Conservation (phyloP, 2,797 vertebrate genomes). For the Enteromius treurensis region DNA sequence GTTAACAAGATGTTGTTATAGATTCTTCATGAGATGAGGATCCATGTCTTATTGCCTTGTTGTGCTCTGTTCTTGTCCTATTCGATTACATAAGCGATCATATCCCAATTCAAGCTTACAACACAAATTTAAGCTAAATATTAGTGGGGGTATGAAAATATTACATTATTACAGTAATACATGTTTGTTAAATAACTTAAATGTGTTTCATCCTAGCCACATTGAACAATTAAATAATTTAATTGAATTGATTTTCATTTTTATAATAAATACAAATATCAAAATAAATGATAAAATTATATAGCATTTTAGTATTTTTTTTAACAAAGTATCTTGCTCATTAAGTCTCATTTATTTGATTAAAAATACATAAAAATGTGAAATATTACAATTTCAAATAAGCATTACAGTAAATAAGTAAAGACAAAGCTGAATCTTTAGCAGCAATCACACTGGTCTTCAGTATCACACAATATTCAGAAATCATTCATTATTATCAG, state of each 20-base stretch:
- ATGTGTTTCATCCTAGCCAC: background rate
- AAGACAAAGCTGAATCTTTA: too few relatives aligned
- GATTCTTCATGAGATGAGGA: conserved; percentile 36
- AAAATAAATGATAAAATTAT: too few relatives aligned
- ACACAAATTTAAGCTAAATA: background rate
- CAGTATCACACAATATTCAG: too few relatives aligned
- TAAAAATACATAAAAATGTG: background rate
- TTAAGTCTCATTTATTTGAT: background rate
- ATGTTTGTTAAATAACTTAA: background rate
- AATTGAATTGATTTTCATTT: background rate
- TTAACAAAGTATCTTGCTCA: background rate
- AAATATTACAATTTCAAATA: too few relatives aligned
- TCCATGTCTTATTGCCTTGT: conserved; percentile 4
- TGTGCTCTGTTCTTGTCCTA: background rate
- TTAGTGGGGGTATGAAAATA: background rate
- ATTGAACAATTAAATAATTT: background rate
- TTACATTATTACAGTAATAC: background rate
- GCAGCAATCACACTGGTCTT: too few relatives aligned
- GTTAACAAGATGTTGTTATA: conserved; percentile 41
- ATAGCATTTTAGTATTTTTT: background rate
- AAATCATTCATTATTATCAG: background rate
- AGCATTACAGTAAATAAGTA: too few relatives aligned
- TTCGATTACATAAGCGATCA: background rate
- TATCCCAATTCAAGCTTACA: background rate
- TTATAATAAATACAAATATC: background rate